Evolutionary conservation across 2,888 invertebrate species (phyloP), one percentile per base, ranked within the genome.

Genomic region (Zootermopsis nevadensis): DNA sequence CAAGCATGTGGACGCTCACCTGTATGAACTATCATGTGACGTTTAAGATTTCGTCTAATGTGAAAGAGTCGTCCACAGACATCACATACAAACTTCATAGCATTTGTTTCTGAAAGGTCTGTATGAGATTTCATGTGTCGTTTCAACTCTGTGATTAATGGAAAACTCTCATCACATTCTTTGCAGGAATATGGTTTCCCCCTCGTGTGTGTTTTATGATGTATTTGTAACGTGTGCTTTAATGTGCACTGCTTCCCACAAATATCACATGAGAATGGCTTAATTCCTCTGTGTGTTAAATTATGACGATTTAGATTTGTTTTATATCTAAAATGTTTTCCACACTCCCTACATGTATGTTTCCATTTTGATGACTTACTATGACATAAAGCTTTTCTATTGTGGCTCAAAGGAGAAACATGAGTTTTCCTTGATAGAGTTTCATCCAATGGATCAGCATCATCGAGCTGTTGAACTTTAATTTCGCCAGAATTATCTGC

Each of bases 291-390:
- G 84, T 91, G 91, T 31, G 86, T 88, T 80, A 88, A 87, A 84
- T 90, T 90, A 85, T 91, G 91, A 60, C 86, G 86, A 22, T 90
- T 87, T 42, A 93, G 86, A 69, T 89, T 88, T 0, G 89, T 89
- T 72, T 91, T 89, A 76, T 92, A 92, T 0, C 91, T 90, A 86
- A 92, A 93, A 0, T 91, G 89, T 67, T 91, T 90, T 86, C 93
- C 93, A 86, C 93, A 93, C 1, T 82, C 82, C 0, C 60, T 72
- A 69, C 84, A 84, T 24, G n/a, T n/a, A 38, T 60, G 27, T 60
- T 60, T 60, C 60, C 15, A n/a, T 60, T 12, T 60, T 27, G 60
- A 27, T 27, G 60, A n/a, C 60, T 27, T 60, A n/a, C n/a, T 27
- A 10, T 60, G 27, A n/a, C n/a, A 60, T 24, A 60, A 27, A 27